phyloP scores from a whole-genome alignment of 30 jellyfish, hydroid and myxozoan genomes.

The Cassiopea andromeda region DNA sequence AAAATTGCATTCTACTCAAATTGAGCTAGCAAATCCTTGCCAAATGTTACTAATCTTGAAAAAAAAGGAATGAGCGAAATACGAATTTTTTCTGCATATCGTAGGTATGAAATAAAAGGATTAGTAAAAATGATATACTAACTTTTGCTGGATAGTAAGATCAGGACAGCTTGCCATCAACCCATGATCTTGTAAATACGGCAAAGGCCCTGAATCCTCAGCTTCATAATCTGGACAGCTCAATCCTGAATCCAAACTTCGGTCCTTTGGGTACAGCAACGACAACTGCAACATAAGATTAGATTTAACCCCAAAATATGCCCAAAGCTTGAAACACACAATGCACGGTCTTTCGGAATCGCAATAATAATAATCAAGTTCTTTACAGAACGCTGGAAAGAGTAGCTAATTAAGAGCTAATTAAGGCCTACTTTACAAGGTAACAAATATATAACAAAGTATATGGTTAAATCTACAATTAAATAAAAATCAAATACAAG shows the following conservation, averaged over 20 bases:
- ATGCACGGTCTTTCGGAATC: background rate
- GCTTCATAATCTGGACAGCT: constrained; percentile 89
- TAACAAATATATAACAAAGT: too few relatives aligned
- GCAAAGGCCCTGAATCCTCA: background rate
- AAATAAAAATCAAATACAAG: too few relatives aligned
- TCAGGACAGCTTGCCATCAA: constrained; percentile 66
- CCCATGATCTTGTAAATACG: background rate
- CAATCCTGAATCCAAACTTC: constrained; percentile 91
- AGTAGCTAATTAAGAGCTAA: background rate
- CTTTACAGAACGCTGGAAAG: background rate
- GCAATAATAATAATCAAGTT: background rate
- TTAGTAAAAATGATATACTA: background rate
- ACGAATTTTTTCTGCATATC: too few relatives aligned
- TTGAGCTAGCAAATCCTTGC: too few relatives aligned
- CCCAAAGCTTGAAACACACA: background rate
- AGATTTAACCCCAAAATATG: background rate
- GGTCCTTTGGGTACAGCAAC: constrained; percentile 44
- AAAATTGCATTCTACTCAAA: too few relatives aligned
- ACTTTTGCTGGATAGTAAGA: constrained; percentile 3
- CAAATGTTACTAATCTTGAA: too few relatives aligned
- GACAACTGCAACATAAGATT: constrained; percentile 11
- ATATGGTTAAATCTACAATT: too few relatives aligned
- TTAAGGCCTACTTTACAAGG: too few relatives aligned
- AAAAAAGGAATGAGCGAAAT: too few relatives aligned
- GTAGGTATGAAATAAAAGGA: too few relatives aligned